Conservation (phyloP, 1,140 invertebrate species). For the Dolichoris vasculosae region DNA sequence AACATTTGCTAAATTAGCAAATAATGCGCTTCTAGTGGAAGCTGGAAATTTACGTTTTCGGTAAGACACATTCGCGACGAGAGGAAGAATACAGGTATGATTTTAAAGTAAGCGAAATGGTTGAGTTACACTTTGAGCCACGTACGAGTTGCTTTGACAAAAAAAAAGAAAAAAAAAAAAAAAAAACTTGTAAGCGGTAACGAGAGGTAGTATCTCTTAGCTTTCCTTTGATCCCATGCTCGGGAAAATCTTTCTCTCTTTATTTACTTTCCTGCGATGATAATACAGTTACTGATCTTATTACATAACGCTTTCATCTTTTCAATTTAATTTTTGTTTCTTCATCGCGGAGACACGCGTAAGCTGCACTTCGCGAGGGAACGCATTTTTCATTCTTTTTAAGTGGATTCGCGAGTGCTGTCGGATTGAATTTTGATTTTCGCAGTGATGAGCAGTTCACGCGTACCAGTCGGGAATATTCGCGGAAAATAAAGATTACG, state of each 20-base stretch:
- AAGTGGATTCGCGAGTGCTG: neutral
- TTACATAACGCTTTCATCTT: neutral
- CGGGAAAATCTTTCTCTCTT: neutral
- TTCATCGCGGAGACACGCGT: neutral
- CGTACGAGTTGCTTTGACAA: neutral
- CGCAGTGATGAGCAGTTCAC: neutral
- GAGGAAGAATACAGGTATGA: neutral
- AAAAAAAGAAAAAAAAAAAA: too few relatives aligned
- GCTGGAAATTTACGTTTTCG: neutral
- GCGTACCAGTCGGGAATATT: neutral
- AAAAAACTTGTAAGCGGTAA: neutral
- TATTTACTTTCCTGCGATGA: neutral
- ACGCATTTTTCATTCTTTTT: neutral
- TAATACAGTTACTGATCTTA: neutral
- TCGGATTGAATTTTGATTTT: neutral
- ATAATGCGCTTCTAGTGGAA: neutral
- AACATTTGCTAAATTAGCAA: neutral
- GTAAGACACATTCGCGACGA: neutral
- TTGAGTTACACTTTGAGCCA: neutral
- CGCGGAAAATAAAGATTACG: neutral
- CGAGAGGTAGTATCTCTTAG: neutral
- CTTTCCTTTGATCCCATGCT: neutral
- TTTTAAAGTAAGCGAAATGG: neutral
- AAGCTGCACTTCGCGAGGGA: neutral
- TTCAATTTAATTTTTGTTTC: neutral